Conservation (phyloP, 2,888 invertebrate genomes). For the Melipona beecheii region DNA sequence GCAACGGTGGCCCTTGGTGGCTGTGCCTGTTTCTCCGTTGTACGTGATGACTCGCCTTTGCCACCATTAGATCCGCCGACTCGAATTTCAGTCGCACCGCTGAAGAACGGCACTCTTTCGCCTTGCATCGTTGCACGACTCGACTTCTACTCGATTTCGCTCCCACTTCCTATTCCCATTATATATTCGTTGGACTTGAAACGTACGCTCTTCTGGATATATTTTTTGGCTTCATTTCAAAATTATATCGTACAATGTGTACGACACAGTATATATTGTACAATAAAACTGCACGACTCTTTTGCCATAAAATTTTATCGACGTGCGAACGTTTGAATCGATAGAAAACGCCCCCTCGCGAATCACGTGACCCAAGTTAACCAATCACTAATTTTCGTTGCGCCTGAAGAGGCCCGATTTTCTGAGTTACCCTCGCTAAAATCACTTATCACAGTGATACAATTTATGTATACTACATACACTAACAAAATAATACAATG, state of each 20-base stretch:
- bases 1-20: constrained; percentile 47
- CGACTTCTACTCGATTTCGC: constrained; percentile 6
- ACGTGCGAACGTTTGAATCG: no score
- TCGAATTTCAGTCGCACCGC: constrained; percentile 81
- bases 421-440: no score
- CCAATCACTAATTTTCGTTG: no score
- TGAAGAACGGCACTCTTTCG: background rate
- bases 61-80: constrained; percentile 81
- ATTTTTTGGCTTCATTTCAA: background rate
- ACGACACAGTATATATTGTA: no score
- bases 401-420: no score
- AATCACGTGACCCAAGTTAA: no score
- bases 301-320: no score
- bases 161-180: background rate
- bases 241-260: background rate
- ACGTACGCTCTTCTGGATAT: background rate
- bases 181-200: background rate
- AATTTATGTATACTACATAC: no score
- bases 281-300: no score
- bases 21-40: constrained; percentile 53
- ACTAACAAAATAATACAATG: no score
- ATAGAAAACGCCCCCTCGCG: no score
- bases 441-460: no score
- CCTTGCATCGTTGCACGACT: constrained; percentile 35
- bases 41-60: constrained; percentile 80